A percentile compares a stretch with the other conserved stretches of the same genome.
Evolutionary conservation across 2,113 vertebrate genomes (phyloP).

Genomic region (Chauna torquata): DNA sequence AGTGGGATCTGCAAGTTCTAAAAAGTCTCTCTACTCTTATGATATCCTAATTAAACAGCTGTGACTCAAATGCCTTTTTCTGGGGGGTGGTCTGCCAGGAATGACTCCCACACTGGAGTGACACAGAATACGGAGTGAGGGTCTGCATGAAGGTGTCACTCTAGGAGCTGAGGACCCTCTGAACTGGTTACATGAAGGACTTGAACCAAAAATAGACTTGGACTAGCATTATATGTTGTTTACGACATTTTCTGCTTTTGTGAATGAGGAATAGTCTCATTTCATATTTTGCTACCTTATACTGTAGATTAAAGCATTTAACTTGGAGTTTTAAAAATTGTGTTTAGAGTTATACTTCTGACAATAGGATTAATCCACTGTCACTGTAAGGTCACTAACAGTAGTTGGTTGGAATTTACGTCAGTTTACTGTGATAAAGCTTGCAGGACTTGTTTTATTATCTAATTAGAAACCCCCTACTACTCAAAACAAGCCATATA

Average conservation of each 20-base stretch:
- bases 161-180: background rate
- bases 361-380: conserved; percentile 36
- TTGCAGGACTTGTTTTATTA: conserved; percentile 60
- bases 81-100: background rate
- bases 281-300: background rate
- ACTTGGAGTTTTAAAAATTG: background rate
- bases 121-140: background rate
- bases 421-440: conserved; percentile 42
- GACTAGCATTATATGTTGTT: background rate
- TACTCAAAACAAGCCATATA: conserved; percentile 27
- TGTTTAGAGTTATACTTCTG: conserved; percentile 31
- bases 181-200: background rate
- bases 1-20: conserved; percentile 43
- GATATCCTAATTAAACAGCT: conserved; percentile 46
- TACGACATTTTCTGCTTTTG: background rate
- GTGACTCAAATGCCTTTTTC: conserved; percentile 11
- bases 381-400: conserved; percentile 22
- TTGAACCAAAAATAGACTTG: background rate
- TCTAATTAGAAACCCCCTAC: conserved; percentile 58
- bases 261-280: background rate
- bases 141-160: background rate
- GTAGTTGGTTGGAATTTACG: conserved; percentile 31
- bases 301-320: conserved; percentile 2
- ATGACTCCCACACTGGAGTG: background rate
- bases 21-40: conserved; percentile 44